A percentile compares a stretch with the other conserved stretches of the same genome.
phyloP scores from a whole-genome alignment of 2,888 invertebrate species.

The Archips crataeganus region DNA sequence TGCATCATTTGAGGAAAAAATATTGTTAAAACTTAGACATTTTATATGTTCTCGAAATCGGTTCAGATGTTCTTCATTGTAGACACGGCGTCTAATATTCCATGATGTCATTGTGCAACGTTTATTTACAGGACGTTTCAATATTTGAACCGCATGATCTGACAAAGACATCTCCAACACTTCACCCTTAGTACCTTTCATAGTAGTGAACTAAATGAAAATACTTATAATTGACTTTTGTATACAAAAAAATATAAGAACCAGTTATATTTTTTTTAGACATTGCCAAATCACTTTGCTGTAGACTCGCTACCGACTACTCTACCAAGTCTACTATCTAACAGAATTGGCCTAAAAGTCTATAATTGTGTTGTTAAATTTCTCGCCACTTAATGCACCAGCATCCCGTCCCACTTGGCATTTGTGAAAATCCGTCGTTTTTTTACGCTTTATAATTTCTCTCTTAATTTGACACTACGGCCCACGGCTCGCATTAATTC shows the following conservation, averaged over 20 bases:
- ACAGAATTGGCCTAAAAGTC: not conserved
- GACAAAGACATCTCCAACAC: not conserved
- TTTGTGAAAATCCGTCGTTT: not conserved
- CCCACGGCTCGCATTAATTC: conserved; percentile 44
- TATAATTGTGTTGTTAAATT: not conserved
- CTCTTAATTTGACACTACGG: conserved; percentile 15
- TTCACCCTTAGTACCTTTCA: not conserved
- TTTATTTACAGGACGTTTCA: not conserved
- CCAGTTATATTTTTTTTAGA: too few relatives aligned
- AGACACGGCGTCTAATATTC: not conserved
- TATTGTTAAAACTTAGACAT: too few relatives aligned
- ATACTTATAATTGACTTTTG: too few relatives aligned
- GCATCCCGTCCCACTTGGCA: not conserved
- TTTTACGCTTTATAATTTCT: conserved; percentile 9
- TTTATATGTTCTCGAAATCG: not conserved
- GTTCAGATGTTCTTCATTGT: not conserved
- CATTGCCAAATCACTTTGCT: too few relatives aligned
- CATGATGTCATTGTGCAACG: not conserved
- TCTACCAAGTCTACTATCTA: not conserved
- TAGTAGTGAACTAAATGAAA: too few relatives aligned
- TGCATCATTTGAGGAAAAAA: too few relatives aligned
- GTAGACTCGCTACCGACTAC: too few relatives aligned
- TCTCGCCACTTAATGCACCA: not conserved
- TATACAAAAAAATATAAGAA: too few relatives aligned
- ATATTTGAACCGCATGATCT: not conserved